Evolutionary conservation across 1,140 invertebrate genomes (phyloP), one percentile per base, ranked within the genome.

Genomic region (Littorina saxatilis): DNA sequence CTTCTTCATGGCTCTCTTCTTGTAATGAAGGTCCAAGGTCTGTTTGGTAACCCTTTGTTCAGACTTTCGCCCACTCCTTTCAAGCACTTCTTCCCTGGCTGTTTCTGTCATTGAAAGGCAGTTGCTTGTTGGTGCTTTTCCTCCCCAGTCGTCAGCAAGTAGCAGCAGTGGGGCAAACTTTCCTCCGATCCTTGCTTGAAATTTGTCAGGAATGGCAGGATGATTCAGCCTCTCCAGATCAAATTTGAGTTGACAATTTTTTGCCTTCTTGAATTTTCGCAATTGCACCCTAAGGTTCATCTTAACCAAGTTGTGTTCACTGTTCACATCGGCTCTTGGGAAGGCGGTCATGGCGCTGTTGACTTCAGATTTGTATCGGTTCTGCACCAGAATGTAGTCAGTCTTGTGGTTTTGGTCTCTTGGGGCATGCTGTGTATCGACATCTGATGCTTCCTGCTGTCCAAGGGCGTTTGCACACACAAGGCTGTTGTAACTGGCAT

Each of bases 331-430:
- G 4, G 55, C 55, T 58, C 55, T 23, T 58, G 55, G 55, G 55
- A 15, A 58, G 9, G 55, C n/a, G 55, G 55, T 58, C 55, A 15
- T 58, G 3, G n/a, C 15, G 3, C 55, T 58, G 13, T 58, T 58
- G n/a, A 58, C 55, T 4, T 23, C 55, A 58, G 55, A 23, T 11
- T 23, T 58, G 55, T 58, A 23, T 23, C 55, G 15, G 4, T 27
- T 58, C n/a, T 58, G 55, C 55, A 58, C 55, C 23, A 58, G 55
- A 27, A 58, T 58, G 55, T 58, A 58, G 23, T 58, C n/a, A 63
- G 7, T 63, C 5, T 63, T 1, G 61, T 63, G 61, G 55, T 27
- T 9, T 58, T 58, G 55, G 23, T 23, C 55, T 4, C n/a, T 58
- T 15, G 55, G 55, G 55, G 23, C 55, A 27, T 58, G 55, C 55